These are phyloP conservation scores for Mellilla xanthometata DNA, from an alignment of 2,888 invertebrate genomes.

Conservation along the genomic window DNA sequence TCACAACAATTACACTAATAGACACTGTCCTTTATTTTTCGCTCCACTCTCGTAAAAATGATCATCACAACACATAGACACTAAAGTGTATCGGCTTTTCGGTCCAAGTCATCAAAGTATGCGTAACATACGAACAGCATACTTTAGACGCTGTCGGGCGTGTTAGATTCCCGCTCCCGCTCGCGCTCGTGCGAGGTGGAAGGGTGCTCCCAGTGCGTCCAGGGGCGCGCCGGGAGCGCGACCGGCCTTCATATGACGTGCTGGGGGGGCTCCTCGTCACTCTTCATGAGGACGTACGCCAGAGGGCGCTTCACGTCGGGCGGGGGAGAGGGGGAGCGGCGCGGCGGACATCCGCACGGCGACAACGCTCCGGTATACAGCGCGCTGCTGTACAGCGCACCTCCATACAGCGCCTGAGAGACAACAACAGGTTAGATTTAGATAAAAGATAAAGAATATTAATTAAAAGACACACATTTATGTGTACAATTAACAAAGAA, in stretches of 20 bases:
- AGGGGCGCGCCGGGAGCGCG: slow-evolving; percentile 88
- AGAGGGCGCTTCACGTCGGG: slow-evolving; percentile 79
- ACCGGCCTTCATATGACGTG: slow-evolving; percentile 94
- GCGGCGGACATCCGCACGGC: slow-evolving; percentile 73
- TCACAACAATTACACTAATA: too few relatives aligned
- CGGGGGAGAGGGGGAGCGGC: slow-evolving; percentile 69
- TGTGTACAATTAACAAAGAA: too few relatives aligned
- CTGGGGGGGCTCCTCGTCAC: slow-evolving; percentile 80
- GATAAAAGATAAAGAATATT: too few relatives aligned
- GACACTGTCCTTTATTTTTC: too few relatives aligned
- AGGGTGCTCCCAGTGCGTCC: slow-evolving; percentile 78
- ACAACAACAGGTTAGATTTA: background rate
- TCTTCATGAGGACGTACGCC: slow-evolving; percentile 86
- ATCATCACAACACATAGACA: too few relatives aligned
- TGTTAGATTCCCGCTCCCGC: slow-evolving; percentile 61
- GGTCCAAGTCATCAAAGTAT: too few relatives aligned
- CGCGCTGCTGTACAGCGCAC: slow-evolving; percentile 74
- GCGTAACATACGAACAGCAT: background rate
- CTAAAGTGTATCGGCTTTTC: too few relatives aligned
- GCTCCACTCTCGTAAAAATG: too few relatives aligned
- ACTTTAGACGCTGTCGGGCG: slow-evolving; percentile 74
- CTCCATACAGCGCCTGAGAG: slow-evolving; percentile 69
- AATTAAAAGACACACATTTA: too few relatives aligned
- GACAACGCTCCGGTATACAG: slow-evolving; percentile 71
- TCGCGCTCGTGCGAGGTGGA: slow-evolving; percentile 55